Conservation (phyloP, 35 echinoderm and acorn worm species). For the Holothuria glaberrima region DNA sequence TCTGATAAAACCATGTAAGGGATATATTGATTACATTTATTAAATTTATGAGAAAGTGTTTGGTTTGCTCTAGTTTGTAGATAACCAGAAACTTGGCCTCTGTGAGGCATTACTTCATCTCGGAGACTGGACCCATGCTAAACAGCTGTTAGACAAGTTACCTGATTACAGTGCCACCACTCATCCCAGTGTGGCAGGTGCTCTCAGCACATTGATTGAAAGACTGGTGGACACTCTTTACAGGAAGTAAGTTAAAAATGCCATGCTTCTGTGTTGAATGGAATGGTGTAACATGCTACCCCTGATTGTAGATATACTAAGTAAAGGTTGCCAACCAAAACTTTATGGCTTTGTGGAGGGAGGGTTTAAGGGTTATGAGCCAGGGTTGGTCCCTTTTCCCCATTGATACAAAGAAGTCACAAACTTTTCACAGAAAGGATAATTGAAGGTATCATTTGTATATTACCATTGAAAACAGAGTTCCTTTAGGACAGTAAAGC, state of each 20-base stretch:
- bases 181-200: constrained; percentile 62
- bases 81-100: constrained; percentile 94
- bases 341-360: no score
- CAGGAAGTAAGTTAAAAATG: constrained; percentile 69
- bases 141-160: constrained; percentile 77
- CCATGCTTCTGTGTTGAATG: not conserved
- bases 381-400: no score
- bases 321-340: no score
- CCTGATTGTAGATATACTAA: no score
- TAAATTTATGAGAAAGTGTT: not conserved
- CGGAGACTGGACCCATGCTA: constrained; percentile 91
- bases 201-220: constrained; percentile 71
- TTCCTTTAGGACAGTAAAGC: no score
- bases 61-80: not conserved
- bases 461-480: no score
- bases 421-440: no score
- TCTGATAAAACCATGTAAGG: no score
- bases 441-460: no score
- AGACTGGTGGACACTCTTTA: constrained; percentile 71
- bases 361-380: no score
- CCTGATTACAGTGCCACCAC: constrained; percentile 65
- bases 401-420: no score
- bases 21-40: not conserved
- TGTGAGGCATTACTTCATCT: constrained; percentile 78
- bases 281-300: no score